A percentile compares a stretch with the other conserved stretches of the same genome.
Conservation (phyloP, 2,797 vertebrate genomes). For the Falco biarmicus region DNA sequence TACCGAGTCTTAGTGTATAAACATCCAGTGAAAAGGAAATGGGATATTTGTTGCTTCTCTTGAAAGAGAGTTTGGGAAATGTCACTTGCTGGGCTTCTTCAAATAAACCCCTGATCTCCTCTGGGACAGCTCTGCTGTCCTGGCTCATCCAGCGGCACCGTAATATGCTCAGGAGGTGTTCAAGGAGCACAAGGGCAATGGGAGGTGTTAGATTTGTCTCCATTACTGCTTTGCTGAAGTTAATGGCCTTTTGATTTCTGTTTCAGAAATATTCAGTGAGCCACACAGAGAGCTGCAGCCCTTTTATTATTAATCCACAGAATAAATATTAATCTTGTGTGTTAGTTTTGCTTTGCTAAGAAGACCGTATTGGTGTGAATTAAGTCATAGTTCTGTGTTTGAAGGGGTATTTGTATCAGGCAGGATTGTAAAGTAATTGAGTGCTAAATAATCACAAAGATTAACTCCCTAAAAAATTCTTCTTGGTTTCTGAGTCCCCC, state of each 20-base stretch:
- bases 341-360: neutral
- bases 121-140: neutral
- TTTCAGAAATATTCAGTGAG: neutral
- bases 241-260: neutral
- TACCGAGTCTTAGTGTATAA: neutral
- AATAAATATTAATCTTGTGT: neutral
- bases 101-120: neutral
- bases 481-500: neutral
- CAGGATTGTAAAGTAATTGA: neutral
- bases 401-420: neutral
- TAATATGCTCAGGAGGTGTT: accelerated
- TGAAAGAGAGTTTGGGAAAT: constrained; percentile 18
- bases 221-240: neutral
- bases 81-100: neutral
- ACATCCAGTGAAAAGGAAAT: constrained; percentile 7
- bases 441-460: neutral
- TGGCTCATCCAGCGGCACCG: neutral
- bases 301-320: neutral
- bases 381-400: neutral
- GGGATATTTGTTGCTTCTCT: neutral
- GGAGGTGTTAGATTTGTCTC: neutral
- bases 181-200: neutral
- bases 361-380: neutral
- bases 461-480: neutral
- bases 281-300: neutral